Conservation (phyloP, 2,113 vertebrate species). For the Rhinopomastus cyanomelas region DNA sequence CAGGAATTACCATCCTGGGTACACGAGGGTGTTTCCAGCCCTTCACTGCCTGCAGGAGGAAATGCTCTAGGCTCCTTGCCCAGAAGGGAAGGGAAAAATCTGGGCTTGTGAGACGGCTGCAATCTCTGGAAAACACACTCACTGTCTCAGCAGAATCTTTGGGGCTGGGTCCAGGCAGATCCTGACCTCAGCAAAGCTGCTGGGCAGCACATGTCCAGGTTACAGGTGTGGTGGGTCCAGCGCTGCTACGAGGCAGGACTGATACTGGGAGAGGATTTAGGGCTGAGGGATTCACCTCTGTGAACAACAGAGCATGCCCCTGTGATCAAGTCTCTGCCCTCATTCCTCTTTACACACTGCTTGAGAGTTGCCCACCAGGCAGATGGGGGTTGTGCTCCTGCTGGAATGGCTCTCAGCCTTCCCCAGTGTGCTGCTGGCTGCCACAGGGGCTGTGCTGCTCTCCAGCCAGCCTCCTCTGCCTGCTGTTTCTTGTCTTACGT, state of each 20-base stretch:
- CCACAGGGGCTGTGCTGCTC: not conserved
- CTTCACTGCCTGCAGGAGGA: not conserved
- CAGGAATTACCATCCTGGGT: constrained; percentile 6
- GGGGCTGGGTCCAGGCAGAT: not conserved
- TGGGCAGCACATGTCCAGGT: rapidly evolving
- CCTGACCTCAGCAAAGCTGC: not conserved
- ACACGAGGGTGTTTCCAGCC: not conserved
- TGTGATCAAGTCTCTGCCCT: not conserved
- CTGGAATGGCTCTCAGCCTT: not conserved
- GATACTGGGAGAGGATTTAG: not conserved
- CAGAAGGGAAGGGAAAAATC: not conserved
- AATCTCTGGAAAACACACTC: not conserved
- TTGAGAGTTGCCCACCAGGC: rapidly evolving
- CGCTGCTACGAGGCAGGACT: not conserved
- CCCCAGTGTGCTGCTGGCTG: not conserved
- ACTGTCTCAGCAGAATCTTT: not conserved
- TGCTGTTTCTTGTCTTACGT: not conserved
- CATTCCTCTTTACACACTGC: not conserved
- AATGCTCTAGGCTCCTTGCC: not conserved
- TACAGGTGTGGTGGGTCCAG: not conserved
- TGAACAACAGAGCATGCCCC: rapidly evolving
- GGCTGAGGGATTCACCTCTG: not conserved
- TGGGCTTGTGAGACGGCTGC: not conserved
- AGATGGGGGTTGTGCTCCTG: not conserved
- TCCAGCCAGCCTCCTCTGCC: not conserved